Percentiles rank a stretch among this genome's conserved stretches.
Conservation (phyloP, 2,113 vertebrate genomes). For the Podiceps cristatus region DNA sequence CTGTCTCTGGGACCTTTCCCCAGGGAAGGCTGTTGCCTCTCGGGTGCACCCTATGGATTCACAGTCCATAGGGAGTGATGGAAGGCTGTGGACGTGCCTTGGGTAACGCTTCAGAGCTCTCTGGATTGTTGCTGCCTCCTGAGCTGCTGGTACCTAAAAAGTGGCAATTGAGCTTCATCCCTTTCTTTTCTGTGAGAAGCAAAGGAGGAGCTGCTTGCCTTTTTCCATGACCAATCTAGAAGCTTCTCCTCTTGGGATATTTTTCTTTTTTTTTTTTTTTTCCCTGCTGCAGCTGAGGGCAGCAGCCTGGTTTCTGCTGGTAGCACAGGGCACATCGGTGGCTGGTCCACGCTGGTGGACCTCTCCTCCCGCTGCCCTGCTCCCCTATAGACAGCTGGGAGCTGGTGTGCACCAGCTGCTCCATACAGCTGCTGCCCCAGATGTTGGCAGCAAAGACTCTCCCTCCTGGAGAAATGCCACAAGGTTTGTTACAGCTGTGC, state of each 20-base stretch:
- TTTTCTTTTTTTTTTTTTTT: background rate
- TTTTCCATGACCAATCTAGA: background rate
- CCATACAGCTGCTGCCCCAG: background rate
- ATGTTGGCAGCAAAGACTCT: background rate
- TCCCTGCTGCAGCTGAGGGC: background rate
- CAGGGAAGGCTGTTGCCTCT: background rate
- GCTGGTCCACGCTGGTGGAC: background rate
- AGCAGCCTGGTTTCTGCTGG: background rate
- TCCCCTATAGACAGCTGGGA: background rate
- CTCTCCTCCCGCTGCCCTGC: background rate
- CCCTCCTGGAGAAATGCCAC: background rate
- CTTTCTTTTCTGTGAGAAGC: background rate
- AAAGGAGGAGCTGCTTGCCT: background rate
- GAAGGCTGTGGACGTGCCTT: background rate
- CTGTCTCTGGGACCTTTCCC: background rate
- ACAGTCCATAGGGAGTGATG: background rate
- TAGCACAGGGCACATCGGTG: background rate
- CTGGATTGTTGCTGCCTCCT: background rate
- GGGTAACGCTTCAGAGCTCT: background rate
- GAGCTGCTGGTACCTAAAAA: background rate
- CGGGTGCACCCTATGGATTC: rapidly evolving
- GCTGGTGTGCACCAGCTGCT: background rate
- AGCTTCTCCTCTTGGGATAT: background rate
- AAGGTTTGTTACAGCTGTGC: background rate
- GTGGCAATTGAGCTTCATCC: background rate